phyloP scores from a whole-genome alignment of 2,888 invertebrate species.

The Drosophila pseudotalamancana region DNA sequence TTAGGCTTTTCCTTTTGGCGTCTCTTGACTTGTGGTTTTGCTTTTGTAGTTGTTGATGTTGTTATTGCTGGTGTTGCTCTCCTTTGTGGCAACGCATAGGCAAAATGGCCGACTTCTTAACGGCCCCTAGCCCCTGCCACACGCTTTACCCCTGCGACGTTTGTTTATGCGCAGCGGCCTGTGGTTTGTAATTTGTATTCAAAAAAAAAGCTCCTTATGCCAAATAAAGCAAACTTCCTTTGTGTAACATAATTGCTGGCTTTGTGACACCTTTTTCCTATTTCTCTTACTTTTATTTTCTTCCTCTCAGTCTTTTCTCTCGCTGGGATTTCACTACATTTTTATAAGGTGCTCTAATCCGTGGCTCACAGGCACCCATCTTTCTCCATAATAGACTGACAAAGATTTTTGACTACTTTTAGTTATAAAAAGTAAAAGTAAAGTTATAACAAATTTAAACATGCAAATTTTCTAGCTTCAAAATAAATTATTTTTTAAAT shows the following conservation, averaged over 20 bases:
- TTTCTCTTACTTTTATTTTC: background rate
- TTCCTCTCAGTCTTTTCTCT: too few relatives aligned
- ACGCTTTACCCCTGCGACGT: background rate
- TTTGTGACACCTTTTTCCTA: conserved; percentile 20
- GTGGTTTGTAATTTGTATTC: conserved; percentile 75
- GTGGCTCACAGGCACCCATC: conserved; percentile 40
- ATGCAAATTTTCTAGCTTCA: too few relatives aligned
- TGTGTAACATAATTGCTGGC: conserved; percentile 69
- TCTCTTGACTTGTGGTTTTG: conserved; percentile 40
- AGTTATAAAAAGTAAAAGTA: conserved; percentile 1
- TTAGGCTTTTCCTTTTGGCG: conserved; percentile 54
- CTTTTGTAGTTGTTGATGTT: conserved; percentile 32
- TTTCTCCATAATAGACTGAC: background rate
- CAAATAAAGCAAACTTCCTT: conserved; percentile 63
- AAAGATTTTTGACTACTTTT: too few relatives aligned
- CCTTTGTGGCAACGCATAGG: conserved; percentile 63
- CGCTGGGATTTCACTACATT: conserved; percentile 1
- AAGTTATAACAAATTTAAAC: too few relatives aligned
- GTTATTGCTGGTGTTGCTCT: conserved; percentile 55
- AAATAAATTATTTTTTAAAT: too few relatives aligned
- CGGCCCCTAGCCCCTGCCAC: conserved; percentile 25
- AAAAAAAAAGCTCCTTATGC: conserved; percentile 48
- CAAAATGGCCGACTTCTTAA: conserved; percentile 71
- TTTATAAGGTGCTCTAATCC: conserved; percentile 67
- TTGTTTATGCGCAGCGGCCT: conserved; percentile 46